phyloP scores from a whole-genome alignment of 2,113 vertebrate genomes.

The Sprattus sprattus region DNA sequence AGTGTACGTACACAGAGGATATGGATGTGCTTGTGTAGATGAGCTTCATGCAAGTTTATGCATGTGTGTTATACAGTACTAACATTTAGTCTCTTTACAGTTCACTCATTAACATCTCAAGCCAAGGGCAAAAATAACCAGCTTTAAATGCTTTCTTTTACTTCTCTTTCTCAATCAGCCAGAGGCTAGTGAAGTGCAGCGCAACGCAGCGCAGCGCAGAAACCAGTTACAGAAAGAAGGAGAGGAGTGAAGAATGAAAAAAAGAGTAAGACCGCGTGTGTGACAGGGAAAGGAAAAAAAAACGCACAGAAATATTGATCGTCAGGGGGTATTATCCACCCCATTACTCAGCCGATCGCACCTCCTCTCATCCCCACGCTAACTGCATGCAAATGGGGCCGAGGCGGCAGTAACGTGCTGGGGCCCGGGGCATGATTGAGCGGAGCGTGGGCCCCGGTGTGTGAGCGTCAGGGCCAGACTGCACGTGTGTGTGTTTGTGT shows the following conservation, averaged over 20 bases:
- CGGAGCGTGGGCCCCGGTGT: background rate
- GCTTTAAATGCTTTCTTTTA: background rate
- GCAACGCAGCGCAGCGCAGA: background rate
- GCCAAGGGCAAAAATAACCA: background rate
- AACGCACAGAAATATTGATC: conserved; percentile 50
- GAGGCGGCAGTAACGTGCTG: conserved; percentile 41
- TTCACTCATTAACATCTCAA: background rate
- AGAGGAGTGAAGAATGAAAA: background rate
- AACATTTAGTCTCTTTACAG: background rate
- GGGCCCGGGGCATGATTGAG: conserved; percentile 25
- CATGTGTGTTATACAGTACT: background rate
- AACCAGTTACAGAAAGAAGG: background rate
- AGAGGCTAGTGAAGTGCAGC: background rate
- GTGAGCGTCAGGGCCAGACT: background rate
- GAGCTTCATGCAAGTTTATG: background rate
- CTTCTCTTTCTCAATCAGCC: background rate
- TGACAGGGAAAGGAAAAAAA: background rate
- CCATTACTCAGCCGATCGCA: conserved; percentile 52
- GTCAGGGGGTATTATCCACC: conserved; percentile 56
- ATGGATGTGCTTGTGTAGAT: background rate
- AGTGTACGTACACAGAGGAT: background rate
- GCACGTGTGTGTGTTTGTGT: background rate
- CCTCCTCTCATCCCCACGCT: conserved; percentile 25
- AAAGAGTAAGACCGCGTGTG: background rate
- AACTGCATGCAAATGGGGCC: conserved; percentile 51